Conservation (phyloP, 2,113 vertebrate genomes). For the Cromileptes altivelis region DNA sequence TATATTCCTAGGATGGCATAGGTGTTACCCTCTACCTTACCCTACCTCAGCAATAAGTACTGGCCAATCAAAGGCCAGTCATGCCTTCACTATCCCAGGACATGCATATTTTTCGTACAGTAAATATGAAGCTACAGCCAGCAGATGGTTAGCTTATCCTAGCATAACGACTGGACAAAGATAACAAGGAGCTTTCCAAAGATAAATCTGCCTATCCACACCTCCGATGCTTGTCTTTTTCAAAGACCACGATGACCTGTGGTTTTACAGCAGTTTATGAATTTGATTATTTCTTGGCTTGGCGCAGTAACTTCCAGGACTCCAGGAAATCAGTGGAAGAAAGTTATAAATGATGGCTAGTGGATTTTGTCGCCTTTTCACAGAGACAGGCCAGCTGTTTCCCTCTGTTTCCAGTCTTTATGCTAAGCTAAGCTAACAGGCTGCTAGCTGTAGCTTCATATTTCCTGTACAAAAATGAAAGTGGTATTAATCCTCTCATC, state of each 20-base stretch:
- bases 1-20: no score
- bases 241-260: neutral
- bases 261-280: neutral
- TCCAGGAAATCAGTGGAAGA: neutral
- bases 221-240: neutral
- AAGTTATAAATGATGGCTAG: neutral
- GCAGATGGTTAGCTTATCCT: neutral
- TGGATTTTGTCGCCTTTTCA: neutral
- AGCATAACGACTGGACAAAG: neutral
- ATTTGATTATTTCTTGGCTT: neutral
- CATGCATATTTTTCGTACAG: no score
- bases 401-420: neutral
- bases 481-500: neutral
- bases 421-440: neutral
- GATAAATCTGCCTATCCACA: neutral
- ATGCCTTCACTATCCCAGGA: no score
- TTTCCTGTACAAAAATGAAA: neutral
- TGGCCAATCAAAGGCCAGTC: no score
- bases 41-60: no score
- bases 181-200: neutral
- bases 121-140: neutral
- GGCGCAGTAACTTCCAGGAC: neutral
- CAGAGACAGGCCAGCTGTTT: neutral
- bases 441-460: slow-evolving; percentile 1
- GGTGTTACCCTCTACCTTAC: no score